Conservation (phyloP, 1,140 invertebrate genomes). For the Cotesia typhae region DNA sequence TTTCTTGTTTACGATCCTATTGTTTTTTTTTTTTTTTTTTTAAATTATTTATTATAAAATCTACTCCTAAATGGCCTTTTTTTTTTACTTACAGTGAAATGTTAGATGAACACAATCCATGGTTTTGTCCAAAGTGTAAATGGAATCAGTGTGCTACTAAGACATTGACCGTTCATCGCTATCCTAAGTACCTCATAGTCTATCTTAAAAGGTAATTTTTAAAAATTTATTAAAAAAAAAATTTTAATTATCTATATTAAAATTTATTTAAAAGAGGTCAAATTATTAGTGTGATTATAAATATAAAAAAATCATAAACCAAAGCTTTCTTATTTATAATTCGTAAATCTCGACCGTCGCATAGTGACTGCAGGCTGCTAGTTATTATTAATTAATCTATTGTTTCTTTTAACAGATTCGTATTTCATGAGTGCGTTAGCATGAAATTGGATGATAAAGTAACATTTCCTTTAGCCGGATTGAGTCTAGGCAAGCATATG, state of each 20-base stretch:
- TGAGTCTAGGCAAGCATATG: conserved; percentile 63
- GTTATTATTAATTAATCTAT: neutral
- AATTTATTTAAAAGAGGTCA: no score
- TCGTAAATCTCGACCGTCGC: no score
- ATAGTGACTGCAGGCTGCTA: no score
- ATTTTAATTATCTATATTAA: neutral
- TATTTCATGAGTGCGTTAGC: conserved; percentile 75
- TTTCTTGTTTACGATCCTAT: no score
- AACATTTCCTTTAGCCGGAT: conserved; percentile 71
- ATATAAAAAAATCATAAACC: no score
- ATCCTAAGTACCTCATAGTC: conserved; percentile 76
- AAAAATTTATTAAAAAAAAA: conserved; percentile 6
- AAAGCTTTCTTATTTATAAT: no score
- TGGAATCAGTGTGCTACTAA: conserved; percentile 76
- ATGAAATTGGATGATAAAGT: conserved; percentile 77
- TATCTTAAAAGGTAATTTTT: conserved; percentile 73
- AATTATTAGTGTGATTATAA: no score
- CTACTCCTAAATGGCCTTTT: neutral
- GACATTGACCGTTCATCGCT: conserved; percentile 75
- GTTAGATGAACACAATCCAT: conserved; percentile 76
- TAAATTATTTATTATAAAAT: no score
- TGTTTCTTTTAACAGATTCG: conserved; percentile 68
- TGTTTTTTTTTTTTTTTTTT: no score
- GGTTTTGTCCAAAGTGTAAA: conserved; percentile 76
- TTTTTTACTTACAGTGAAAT: conserved; percentile 67